phyloP scores from a whole-genome alignment of 2,113 vertebrate species.

The Ophthalmotilapia sp. region DNA sequence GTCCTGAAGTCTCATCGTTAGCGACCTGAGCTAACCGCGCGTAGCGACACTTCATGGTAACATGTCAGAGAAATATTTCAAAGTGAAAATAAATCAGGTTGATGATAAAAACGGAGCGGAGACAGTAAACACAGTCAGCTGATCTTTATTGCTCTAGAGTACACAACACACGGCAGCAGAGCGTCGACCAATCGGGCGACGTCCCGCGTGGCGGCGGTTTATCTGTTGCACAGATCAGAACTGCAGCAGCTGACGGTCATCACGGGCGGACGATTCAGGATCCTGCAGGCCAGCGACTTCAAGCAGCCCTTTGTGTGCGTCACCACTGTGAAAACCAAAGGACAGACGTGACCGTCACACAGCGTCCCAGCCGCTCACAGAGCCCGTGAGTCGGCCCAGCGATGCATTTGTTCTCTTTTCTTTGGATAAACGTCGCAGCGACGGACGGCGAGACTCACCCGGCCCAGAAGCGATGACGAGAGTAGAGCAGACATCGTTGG shows the following conservation, averaged over 20 bases:
- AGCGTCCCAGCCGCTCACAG: not conserved
- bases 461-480: not conserved
- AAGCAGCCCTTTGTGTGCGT: not conserved
- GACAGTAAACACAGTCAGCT: not conserved
- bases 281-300: not conserved
- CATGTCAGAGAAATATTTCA: not conserved
- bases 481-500: not conserved
- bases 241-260: not conserved
- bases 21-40: not conserved
- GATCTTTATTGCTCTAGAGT: not conserved
- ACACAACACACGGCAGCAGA: not conserved
- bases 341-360: not conserved
- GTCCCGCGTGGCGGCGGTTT: accelerated
- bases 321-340: not conserved
- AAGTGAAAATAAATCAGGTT: not conserved
- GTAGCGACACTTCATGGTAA: not conserved
- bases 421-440: not conserved
- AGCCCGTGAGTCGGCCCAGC: not conserved
- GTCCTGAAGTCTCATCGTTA: not conserved
- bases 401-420: not conserved
- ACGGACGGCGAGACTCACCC: not conserved
- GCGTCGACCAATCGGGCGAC: accelerated
- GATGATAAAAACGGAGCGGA: not conserved
- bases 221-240: not conserved
- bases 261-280: not conserved